Percentiles rank a stretch among this genome's conserved stretches.
These are phyloP conservation scores for Entomobrya proxima DNA, from an alignment of 2,888 invertebrate genomes.

Conservation along the genomic window DNA sequence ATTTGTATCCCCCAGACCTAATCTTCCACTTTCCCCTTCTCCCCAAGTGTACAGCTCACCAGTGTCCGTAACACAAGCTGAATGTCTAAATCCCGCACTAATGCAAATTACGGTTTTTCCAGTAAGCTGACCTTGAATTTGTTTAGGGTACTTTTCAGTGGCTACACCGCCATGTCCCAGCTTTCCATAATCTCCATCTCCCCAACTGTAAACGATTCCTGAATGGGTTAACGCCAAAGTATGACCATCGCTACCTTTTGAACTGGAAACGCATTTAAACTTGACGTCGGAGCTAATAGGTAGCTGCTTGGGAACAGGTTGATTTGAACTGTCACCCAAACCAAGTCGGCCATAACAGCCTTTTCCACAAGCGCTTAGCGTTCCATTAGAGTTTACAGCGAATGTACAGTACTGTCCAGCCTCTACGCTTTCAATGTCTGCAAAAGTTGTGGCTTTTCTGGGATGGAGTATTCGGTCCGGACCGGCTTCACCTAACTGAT, in stretches of 20 bases:
- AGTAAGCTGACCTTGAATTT: conserved; percentile 79
- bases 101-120: conserved; percentile 79
- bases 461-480: conserved; percentile 82
- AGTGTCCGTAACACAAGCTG: conserved; percentile 81
- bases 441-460: conserved; percentile 80
- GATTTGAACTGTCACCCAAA: conserved; percentile 82
- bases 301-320: conserved; percentile 80
- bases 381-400: conserved; percentile 81
- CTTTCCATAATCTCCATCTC: conserved; percentile 80
- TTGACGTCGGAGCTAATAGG: conserved; percentile 78
- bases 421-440: conserved; percentile 82
- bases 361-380: conserved; percentile 82
- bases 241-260: conserved; percentile 81
- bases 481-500: conserved; percentile 82
- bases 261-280: conserved; percentile 80
- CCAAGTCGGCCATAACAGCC: conserved; percentile 83
- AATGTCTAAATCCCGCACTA: conserved; percentile 81
- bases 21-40: conserved; percentile 79
- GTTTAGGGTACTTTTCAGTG: conserved; percentile 80
- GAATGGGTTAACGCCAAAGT: conserved; percentile 80
- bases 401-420: conserved; percentile 84
- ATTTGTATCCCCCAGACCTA: conserved; percentile 82
- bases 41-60: conserved; percentile 81
- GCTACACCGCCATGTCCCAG: conserved; percentile 80
- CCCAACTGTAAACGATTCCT: conserved; percentile 81